A percentile compares a stretch with the other conserved stretches of the same genome.
phyloP scores from a whole-genome alignment of 1,140 invertebrate genomes.

The Euura lappo region DNA sequence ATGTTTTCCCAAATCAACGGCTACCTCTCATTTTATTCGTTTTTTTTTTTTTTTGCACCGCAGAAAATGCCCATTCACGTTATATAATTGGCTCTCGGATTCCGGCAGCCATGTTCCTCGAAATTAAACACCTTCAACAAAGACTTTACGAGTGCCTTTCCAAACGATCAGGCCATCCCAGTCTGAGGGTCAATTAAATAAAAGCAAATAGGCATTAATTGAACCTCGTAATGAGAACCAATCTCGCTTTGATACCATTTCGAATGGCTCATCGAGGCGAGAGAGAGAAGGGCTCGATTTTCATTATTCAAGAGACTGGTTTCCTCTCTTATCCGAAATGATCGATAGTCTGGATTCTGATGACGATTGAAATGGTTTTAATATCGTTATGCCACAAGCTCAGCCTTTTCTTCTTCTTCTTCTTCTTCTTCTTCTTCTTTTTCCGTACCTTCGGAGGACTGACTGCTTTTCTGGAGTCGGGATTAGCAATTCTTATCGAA shows the following conservation, averaged over 20 bases:
- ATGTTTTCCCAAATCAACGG: too few relatives aligned
- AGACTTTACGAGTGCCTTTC: too few relatives aligned
- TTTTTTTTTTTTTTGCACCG: not conserved
- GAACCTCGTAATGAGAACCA: not conserved
- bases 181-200: not conserved
- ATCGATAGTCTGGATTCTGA: too few relatives aligned
- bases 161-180: too few relatives aligned
- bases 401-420: not conserved
- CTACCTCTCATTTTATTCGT: too few relatives aligned
- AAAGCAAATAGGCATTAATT: not conserved
- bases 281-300: too few relatives aligned
- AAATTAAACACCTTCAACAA: not conserved
- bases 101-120: not conserved
- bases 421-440: not conserved
- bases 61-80: too few relatives aligned
- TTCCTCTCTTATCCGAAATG: too few relatives aligned
- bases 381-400: too few relatives aligned
- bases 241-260: not conserved
- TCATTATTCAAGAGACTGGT: too few relatives aligned
- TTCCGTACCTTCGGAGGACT: not conserved
- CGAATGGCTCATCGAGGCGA: not conserved
- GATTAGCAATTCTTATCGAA: not conserved
- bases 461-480: too few relatives aligned
- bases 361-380: too few relatives aligned
- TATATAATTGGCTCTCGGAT: not conserved